phyloP scores from a whole-genome alignment of 1,140 invertebrate genomes.

The Leptinotarsa undecemlineata region DNA sequence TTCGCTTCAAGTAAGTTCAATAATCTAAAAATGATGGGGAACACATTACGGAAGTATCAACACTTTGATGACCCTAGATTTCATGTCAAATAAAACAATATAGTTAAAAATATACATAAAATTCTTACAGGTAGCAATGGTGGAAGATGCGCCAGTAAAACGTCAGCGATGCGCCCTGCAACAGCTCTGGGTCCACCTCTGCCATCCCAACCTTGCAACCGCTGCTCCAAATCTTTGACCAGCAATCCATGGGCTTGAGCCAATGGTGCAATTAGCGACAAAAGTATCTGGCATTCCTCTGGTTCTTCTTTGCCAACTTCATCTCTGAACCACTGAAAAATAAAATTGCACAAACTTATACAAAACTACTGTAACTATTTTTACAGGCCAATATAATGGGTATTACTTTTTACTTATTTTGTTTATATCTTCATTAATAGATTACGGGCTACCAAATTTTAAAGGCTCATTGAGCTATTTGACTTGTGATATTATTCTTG shows the following conservation, averaged over 20 bases:
- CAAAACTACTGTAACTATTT: no score
- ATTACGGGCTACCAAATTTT: no score
- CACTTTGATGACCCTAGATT: no score
- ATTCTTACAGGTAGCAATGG: constrained; percentile 59
- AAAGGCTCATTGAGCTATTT: no score
- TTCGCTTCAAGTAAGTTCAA: no score
- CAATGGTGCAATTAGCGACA: constrained; percentile 61
- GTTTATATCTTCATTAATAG: no score
- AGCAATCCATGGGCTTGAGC: constrained; percentile 64
- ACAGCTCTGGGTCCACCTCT: constrained; percentile 56
- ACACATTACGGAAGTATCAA: no score
- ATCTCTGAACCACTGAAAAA: constrained; percentile 67
- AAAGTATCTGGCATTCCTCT: constrained; percentile 57
- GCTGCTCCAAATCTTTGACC: constrained; percentile 61
- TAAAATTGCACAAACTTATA: constrained; percentile 25
- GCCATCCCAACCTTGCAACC: constrained; percentile 59
- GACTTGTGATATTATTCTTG: no score
- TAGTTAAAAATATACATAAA: background rate
- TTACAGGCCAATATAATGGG: no score
- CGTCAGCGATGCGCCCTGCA: constrained; percentile 67
- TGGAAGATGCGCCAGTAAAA: constrained; percentile 67
- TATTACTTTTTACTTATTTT: no score
- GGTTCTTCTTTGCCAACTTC: constrained; percentile 64
- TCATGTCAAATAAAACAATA: no score
- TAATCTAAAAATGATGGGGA: no score